These are phyloP conservation scores for Furcula furcula DNA, from an alignment of 2,888 invertebrate species.

Conservation along the genomic window DNA sequence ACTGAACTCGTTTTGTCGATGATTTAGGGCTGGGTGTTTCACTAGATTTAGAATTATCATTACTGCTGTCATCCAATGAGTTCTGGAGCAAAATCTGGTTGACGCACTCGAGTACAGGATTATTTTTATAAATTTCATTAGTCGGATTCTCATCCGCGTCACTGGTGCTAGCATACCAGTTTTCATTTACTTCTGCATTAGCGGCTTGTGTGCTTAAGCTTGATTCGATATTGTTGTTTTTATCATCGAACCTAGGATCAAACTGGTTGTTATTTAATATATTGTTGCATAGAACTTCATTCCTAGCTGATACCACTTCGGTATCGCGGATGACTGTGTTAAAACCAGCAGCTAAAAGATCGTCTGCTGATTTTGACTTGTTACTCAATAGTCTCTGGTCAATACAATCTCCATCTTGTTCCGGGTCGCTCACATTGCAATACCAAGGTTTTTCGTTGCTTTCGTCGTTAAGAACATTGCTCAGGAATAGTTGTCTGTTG, in stretches of 20 bases:
- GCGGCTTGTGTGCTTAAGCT: slow-evolving; percentile 47
- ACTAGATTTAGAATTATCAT: slow-evolving; percentile 73
- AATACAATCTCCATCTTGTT: slow-evolving; percentile 67
- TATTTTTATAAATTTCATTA: slow-evolving; percentile 87
- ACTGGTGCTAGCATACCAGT: slow-evolving; percentile 91
- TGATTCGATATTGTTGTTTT: slow-evolving; percentile 59
- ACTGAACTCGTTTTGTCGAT: slow-evolving; percentile 82
- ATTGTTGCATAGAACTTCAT: slow-evolving; percentile 68
- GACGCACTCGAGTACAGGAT: slow-evolving; percentile 92
- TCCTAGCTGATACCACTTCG: slow-evolving; percentile 66
- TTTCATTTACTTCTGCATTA: slow-evolving; percentile 83
- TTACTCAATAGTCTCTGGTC: slow-evolving; percentile 58
- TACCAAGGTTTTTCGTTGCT: slow-evolving; percentile 75
- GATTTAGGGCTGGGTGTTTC: slow-evolving; percentile 74
- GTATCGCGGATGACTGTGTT: slow-evolving; percentile 54
- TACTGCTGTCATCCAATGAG: slow-evolving; percentile 82
- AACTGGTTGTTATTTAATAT: slow-evolving; percentile 57
- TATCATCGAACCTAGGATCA: slow-evolving; percentile 51
- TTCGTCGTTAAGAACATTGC: slow-evolving; percentile 68
- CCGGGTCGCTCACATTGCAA: slow-evolving; percentile 76
- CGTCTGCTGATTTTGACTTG: slow-evolving; percentile 66
- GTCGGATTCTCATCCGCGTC: slow-evolving; percentile 89
- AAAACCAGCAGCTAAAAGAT: slow-evolving; percentile 53
- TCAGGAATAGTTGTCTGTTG: slow-evolving; percentile 69
- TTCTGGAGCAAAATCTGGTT: slow-evolving; percentile 92